Evolutionary conservation across 2,888 invertebrate species (phyloP), one percentile per base, ranked within the genome.

Genomic region (Acrobasis repandana): DNA sequence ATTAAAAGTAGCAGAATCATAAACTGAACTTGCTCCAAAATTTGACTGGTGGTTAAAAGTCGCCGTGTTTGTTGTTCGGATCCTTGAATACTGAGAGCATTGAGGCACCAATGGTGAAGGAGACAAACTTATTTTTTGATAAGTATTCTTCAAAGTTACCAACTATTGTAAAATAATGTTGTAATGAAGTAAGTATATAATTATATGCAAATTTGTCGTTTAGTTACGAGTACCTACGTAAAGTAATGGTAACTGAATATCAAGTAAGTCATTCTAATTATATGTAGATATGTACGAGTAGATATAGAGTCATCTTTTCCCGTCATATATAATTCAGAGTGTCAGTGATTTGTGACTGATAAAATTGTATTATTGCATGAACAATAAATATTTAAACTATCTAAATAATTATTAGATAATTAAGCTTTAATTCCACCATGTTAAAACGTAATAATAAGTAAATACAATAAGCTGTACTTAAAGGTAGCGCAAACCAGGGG

Each of bases 211-310:
- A 54, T 9, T 16, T n/a, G n/a, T n/a, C n/a, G n/a, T n/a, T n/a
- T n/a, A n/a, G n/a, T n/a, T n/a, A n/a, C n/a, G n/a, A n/a, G n/a
- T n/a, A 34, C 10, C 15, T 3, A 54, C 38, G 54, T 54, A 54
- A 54, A 4, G 38, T 38, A 43, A 20, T 54, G 54, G 11, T 38
- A 14, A 38, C 54, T 54, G 54, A 38, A 54, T 54, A 43, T 43
- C 16, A 54, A 54, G 54, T 54, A 54, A 18, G 20, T 54, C 20
- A 54, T 14, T 38, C 20, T 18, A 2, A 54, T 43, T 54, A 51
- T n/a, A n/a, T n/a, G n/a, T n/a, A n/a, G n/a, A n/a, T n/a, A n/a
- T n/a, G n/a, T n/a, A n/a, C n/a, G n/a, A n/a, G n/a, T n/a, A n/a
- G n/a, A n/a, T n/a, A n/a, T n/a, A 15, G 28, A 54, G 1, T 43